phyloP scores from a whole-genome alignment of 2,113 vertebrate genomes.

The Oncorhynchus kisutch region DNA sequence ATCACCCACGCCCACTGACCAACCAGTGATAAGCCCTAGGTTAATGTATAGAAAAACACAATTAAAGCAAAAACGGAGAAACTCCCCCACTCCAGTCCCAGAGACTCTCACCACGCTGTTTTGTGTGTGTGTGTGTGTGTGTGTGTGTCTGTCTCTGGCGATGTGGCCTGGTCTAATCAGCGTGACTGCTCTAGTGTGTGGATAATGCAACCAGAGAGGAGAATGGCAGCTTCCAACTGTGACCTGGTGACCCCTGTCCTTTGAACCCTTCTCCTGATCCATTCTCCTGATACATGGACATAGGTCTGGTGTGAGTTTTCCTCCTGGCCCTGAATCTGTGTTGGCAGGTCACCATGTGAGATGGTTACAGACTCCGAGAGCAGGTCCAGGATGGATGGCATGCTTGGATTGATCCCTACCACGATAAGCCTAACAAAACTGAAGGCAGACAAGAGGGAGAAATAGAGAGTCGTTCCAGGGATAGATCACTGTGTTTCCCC shows the following conservation, averaged over 20 bases:
- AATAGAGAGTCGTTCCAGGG: slow-evolving; percentile 14
- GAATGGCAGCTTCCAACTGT: not conserved
- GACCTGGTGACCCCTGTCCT: not conserved
- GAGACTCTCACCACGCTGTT: slow-evolving; percentile 28
- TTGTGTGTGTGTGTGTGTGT: not conserved
- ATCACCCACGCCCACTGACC: slow-evolving; percentile 35
- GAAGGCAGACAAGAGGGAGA: slow-evolving; percentile 29
- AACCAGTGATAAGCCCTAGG: slow-evolving; percentile 48
- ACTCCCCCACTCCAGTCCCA: slow-evolving; percentile 38
- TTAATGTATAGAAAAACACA: slow-evolving; percentile 65
- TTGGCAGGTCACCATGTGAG: slow-evolving; percentile 52
- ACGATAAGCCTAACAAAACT: slow-evolving; percentile 22
- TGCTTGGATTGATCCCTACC: slow-evolving; percentile 42
- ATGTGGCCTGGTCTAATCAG: not conserved
- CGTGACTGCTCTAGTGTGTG: not conserved
- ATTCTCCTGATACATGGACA: slow-evolving; percentile 36
- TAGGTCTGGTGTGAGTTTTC: slow-evolving; percentile 33
- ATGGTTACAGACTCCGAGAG: slow-evolving; percentile 45
- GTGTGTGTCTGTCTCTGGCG: too few relatives aligned
- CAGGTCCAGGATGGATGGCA: slow-evolving; percentile 8
- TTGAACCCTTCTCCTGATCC: slow-evolving; percentile 5
- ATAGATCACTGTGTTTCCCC: slow-evolving; percentile 16
- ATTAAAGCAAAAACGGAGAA: slow-evolving; percentile 51
- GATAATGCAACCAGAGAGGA: too few relatives aligned
- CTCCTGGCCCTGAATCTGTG: slow-evolving; percentile 32